A percentile compares a stretch with the other conserved stretches of the same genome.
These are phyloP conservation scores for Odontothrips loti DNA, from an alignment of 2,888 invertebrate species.

Conservation along the genomic window DNA sequence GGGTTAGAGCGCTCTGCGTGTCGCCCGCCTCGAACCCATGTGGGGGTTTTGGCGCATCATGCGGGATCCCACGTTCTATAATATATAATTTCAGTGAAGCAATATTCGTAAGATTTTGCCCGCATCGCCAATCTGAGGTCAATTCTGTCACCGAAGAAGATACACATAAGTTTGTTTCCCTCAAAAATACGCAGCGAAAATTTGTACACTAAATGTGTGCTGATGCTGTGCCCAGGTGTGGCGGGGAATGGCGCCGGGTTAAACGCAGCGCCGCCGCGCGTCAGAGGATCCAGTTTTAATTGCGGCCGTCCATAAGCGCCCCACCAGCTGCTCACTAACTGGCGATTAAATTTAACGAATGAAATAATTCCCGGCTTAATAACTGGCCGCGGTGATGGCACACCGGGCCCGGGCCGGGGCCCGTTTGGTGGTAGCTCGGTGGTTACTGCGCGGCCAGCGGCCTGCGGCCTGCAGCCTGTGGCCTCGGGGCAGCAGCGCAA, in stretches of 20 bases:
- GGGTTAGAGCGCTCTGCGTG: too few relatives aligned
- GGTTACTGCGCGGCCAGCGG: neutral
- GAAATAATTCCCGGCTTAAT: constrained; percentile 23
- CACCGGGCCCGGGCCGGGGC: neutral
- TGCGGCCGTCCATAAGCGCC: neutral
- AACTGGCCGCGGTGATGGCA: neutral
- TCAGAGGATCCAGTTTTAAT: constrained; percentile 17
- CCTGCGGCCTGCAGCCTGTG: neutral
- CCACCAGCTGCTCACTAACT: constrained; percentile 18
- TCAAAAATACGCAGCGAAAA: too few relatives aligned
- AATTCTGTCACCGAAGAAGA: too few relatives aligned
- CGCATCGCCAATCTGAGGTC: too few relatives aligned
- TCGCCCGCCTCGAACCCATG: too few relatives aligned
- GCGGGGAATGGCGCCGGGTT: neutral
- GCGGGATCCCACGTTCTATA: too few relatives aligned
- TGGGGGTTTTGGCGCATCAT: too few relatives aligned
- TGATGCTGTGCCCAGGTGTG: constrained; percentile 6
- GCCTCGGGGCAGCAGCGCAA: too few relatives aligned
- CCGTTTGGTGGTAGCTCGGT: neutral
- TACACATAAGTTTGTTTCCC: too few relatives aligned
- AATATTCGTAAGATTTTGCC: too few relatives aligned
- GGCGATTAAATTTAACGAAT: constrained; percentile 25
- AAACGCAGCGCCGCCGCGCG: neutral
- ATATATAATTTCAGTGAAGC: too few relatives aligned
- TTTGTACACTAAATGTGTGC: too few relatives aligned